Evolutionary conservation across 1,140 invertebrate species (phyloP).

Genomic region (Aphelenchoides fujianensis): DNA sequence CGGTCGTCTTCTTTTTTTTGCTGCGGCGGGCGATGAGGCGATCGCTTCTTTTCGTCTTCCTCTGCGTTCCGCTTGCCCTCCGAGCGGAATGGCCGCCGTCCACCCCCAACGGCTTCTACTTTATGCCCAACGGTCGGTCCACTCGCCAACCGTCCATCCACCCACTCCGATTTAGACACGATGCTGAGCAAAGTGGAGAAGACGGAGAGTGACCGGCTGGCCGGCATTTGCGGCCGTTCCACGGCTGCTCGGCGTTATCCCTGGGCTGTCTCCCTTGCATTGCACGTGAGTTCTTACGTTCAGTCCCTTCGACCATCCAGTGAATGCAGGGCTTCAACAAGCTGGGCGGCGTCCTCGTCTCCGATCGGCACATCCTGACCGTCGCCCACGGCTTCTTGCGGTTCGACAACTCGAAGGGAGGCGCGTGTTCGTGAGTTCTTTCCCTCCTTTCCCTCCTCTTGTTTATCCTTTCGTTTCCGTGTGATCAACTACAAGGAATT

Average conservation of each 20-base stretch:
- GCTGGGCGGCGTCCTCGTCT: constrained; percentile 30
- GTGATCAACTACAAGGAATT: constrained; percentile 22
- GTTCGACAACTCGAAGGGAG: constrained; percentile 14
- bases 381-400: constrained; percentile 31
- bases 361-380: constrained; percentile 29
- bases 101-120: not conserved
- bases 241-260: constrained; percentile 13
- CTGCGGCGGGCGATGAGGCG: no score
- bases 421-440: constrained; percentile 19
- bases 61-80: not conserved
- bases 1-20: no score
- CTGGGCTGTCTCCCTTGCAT: constrained; percentile 27
- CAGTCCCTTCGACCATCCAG: no score
- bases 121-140: not conserved
- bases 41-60: no score
- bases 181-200: not conserved
- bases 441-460: not conserved
- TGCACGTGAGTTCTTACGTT: not conserved
- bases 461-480: not conserved
- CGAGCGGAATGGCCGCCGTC: not conserved
- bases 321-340: constrained; percentile 25
- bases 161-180: not conserved
- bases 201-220: not conserved
- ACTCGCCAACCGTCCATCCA: not conserved
- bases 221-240: constrained; percentile 6